A percentile compares a stretch with the other conserved stretches of the same genome.
Conservation (phyloP, 2,888 invertebrate genomes). For the Epicampocera succincta region DNA sequence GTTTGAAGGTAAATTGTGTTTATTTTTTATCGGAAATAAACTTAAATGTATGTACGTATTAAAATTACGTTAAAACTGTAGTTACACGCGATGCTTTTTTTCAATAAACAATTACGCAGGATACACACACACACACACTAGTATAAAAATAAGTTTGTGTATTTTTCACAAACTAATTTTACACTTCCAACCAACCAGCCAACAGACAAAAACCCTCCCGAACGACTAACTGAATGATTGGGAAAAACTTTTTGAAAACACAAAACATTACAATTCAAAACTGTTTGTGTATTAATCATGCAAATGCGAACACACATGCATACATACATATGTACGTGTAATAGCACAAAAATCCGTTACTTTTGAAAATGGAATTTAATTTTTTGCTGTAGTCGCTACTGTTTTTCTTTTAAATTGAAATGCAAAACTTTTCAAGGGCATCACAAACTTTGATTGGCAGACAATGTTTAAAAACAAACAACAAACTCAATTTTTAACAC, state of each 20-base stretch:
- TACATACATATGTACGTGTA: too few species aligned
- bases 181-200: conserved; percentile 18
- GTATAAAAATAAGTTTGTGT: conserved; percentile 38
- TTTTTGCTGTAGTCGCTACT: conserved; percentile 1
- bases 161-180: conserved; percentile 26
- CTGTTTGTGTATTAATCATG: neutral
- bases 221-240: conserved; percentile 29
- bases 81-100: conserved; percentile 65
- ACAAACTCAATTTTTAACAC: conserved; percentile 30
- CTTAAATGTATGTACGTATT: conserved; percentile 42
- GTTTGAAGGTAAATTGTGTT: conserved; percentile 61
- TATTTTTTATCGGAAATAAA: conserved; percentile 35
- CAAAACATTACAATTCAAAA: conserved; percentile 4
- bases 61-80: conserved; percentile 43
- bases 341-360: conserved; percentile 37
- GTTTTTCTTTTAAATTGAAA: conserved; percentile 46
- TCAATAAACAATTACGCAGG: conserved; percentile 60
- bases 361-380: conserved; percentile 30
- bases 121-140: conserved; percentile 18
- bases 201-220: conserved; percentile 20
- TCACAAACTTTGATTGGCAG: conserved; percentile 56
- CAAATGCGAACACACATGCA: neutral
- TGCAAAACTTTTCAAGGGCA: conserved; percentile 63
- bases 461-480: conserved; percentile 36
- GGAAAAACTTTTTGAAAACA: conserved; percentile 16